Evolutionary conservation across 2,113 vertebrate genomes (phyloP).

Genomic region (Pangasianodon gigas): DNA sequence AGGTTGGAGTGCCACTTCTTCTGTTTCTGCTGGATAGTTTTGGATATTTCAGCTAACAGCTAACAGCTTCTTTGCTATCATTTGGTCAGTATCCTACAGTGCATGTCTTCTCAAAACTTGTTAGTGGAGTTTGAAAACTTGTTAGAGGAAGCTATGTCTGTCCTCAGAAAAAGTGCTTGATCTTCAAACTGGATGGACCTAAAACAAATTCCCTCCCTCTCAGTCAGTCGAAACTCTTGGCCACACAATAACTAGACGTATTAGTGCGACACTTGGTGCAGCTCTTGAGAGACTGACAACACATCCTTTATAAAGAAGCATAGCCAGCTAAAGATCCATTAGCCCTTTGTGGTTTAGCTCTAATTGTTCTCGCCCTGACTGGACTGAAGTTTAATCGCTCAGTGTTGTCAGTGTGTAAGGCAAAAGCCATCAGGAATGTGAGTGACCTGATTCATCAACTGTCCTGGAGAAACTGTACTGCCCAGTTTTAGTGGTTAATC

Average conservation of each 20-base stretch:
- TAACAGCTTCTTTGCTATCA: background rate
- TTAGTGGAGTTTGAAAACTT: background rate
- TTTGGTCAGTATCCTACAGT: background rate
- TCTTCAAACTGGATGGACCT: background rate
- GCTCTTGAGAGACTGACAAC: constrained; percentile 39
- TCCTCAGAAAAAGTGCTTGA: background rate
- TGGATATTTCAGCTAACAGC: background rate
- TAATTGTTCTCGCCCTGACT: constrained; percentile 47
- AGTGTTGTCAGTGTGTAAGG: constrained; percentile 22
- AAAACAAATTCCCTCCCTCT: constrained; percentile 2
- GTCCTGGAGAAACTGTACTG: background rate
- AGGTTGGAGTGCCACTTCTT: background rate
- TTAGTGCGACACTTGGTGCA: constrained; percentile 11
- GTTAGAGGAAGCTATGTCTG: background rate
- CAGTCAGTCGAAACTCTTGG: constrained; percentile 15
- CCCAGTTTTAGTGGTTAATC: background rate
- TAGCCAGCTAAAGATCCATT: constrained; percentile 39
- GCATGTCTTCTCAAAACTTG: background rate
- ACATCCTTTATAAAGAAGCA: constrained; percentile 47
- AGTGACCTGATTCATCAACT: constrained; percentile 8
- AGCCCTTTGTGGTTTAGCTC: constrained; percentile 40
- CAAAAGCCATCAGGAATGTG: constrained; percentile 2
- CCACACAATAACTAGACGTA: constrained; percentile 34
- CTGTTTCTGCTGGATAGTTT: background rate
- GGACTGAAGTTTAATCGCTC: constrained; percentile 40